phyloP scores from a whole-genome alignment of 2,888 invertebrate species.

The Thymelicus acteon region DNA sequence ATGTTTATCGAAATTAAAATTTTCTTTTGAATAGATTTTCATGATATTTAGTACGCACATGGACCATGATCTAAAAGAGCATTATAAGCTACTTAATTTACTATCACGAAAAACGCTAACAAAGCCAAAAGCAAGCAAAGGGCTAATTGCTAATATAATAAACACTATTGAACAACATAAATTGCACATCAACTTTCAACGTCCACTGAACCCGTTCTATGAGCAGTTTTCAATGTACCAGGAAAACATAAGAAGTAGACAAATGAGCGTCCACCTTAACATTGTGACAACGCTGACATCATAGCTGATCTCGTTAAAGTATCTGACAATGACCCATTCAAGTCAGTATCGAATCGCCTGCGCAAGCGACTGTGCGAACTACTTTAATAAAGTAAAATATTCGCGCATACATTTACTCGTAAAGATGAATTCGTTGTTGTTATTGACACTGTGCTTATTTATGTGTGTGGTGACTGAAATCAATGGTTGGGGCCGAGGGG shows the following conservation, averaged over 20 bases:
- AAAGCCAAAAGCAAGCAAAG: no score
- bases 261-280: background rate
- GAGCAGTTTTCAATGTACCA: background rate
- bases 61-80: no score
- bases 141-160: no score
- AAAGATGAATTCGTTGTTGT: slow-evolving; percentile 5
- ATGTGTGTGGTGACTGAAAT: slow-evolving; percentile 46
- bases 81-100: no score
- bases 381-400: background rate
- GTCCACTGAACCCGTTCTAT: background rate
- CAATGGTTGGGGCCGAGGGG: slow-evolving; percentile 58
- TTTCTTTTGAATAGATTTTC: no score
- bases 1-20: no score
- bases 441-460: slow-evolving; percentile 42
- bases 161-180: no score
- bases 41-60: no score
- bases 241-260: slow-evolving; percentile 15
- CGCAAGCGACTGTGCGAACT: slow-evolving; percentile 15
- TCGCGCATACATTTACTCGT: background rate
- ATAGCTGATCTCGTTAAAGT: slow-evolving; percentile 37
- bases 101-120: no score
- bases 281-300: slow-evolving; percentile 26
- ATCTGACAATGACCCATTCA: slow-evolving; percentile 31
- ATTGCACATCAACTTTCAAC: no score
- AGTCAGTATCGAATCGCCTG: slow-evolving; percentile 21